A percentile compares a stretch with the other conserved stretches of the same genome.
phyloP scores from a whole-genome alignment of 2,888 invertebrate species.

The Lathronympha strigana region DNA sequence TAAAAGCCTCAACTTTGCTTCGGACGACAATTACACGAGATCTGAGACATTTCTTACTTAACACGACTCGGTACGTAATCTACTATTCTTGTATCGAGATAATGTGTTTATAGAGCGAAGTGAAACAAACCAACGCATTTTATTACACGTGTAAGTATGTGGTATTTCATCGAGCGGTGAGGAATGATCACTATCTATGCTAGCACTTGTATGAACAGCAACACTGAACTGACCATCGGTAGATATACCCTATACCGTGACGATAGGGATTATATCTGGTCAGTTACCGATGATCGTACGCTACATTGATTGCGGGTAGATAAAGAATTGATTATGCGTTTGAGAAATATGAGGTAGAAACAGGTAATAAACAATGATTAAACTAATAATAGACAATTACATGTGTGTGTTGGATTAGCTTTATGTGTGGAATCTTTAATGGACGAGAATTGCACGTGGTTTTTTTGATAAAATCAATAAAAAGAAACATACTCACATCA shows the following conservation, averaged over 20 bases:
- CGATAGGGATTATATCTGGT: too few relatives aligned
- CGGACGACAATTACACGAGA: too few relatives aligned
- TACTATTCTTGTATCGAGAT: neutral
- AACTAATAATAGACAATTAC: constrained; percentile 1
- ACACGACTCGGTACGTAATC: too few relatives aligned
- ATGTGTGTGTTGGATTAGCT: neutral
- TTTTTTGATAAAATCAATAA: too few relatives aligned
- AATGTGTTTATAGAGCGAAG: neutral
- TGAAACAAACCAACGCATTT: constrained; percentile 2
- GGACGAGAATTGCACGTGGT: neutral
- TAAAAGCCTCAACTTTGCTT: too few relatives aligned
- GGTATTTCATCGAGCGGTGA: constrained; percentile 13
- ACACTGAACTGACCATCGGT: too few relatives aligned
- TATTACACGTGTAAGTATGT: constrained; percentile 21
- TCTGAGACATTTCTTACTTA: too few relatives aligned
- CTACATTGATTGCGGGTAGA: constrained; percentile 9
- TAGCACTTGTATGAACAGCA: too few relatives aligned
- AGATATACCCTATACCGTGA: too few relatives aligned
- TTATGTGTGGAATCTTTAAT: neutral
- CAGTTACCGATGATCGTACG: constrained; percentile 1
- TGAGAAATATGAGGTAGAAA: constrained; percentile 18
- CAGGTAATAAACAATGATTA: neutral
- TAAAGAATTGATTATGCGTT: constrained; percentile 5
- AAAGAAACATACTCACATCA: too few relatives aligned
- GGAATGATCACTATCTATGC: constrained; percentile 11